These are phyloP conservation scores for Laodelphax striatellus DNA, from an alignment of 1,140 invertebrate genomes.

Conservation along the genomic window DNA sequence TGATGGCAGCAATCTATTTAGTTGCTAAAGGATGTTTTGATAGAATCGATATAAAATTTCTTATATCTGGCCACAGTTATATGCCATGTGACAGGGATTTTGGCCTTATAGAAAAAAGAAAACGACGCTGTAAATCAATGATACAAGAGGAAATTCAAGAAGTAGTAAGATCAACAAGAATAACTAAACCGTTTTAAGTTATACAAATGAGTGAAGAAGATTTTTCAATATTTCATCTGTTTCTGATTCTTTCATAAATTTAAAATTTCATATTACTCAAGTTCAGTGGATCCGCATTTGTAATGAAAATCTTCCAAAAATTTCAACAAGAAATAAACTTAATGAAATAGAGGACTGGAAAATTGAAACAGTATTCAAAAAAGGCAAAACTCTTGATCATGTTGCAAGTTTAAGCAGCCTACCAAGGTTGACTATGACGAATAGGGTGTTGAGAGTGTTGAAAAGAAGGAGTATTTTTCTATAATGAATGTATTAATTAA, in stretches of 20 bases:
- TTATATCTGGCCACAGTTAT: not conserved
- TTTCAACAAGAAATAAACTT: not conserved
- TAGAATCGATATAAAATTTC: not conserved
- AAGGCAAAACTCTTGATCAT: not conserved
- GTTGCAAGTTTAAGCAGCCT: not conserved
- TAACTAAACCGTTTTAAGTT: not conserved
- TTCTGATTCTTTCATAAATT: too few species aligned
- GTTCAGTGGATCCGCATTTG: not conserved
- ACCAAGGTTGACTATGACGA: not conserved
- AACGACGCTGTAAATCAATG: not conserved
- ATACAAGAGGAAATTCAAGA: not conserved
- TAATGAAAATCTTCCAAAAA: not conserved
- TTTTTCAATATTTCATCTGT: too few species aligned
- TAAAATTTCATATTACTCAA: not conserved
- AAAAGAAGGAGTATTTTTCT: too few species aligned
- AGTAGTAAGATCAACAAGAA: not conserved
- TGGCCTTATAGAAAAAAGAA: not conserved
- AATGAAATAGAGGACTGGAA: not conserved
- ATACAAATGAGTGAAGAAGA: not conserved
- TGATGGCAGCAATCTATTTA: not conserved
- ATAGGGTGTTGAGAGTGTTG: not conserved
- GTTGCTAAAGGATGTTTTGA: not conserved
- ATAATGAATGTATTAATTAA: too few species aligned
- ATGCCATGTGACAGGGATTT: not conserved
- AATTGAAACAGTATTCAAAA: not conserved